phyloP scores from a whole-genome alignment of 2,113 vertebrate species.

The Harpagus bidentatus region DNA sequence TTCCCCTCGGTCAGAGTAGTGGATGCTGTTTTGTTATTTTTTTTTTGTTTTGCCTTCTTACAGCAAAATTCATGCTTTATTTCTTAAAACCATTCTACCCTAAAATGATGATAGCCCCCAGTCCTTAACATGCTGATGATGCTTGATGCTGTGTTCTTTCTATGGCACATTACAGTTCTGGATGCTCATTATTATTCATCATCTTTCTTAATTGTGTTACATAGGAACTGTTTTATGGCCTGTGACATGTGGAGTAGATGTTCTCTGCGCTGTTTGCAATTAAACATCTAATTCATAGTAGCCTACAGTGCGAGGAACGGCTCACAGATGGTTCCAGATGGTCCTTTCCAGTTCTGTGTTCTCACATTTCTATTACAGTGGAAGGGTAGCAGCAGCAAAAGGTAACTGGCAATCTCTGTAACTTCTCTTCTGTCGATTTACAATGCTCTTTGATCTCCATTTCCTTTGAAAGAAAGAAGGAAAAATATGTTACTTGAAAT shows the following conservation, averaged over 20 bases:
- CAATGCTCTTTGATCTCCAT: neutral
- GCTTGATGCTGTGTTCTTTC: neutral
- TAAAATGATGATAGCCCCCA: neutral
- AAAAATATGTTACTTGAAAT: neutral
- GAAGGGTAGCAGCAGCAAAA: slow-evolving; percentile 33
- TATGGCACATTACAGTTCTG: neutral
- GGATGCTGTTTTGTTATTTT: neutral
- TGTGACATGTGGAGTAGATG: slow-evolving; percentile 52
- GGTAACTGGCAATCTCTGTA: slow-evolving; percentile 8
- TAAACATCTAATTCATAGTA: slow-evolving; percentile 59
- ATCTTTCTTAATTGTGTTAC: slow-evolving; percentile 6
- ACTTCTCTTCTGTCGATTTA: neutral
- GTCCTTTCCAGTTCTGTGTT: slow-evolving; percentile 59
- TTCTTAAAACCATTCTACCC: neutral
- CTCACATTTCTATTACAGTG: slow-evolving; percentile 29
- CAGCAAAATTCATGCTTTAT: neutral
- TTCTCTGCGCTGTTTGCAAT: slow-evolving; percentile 50
- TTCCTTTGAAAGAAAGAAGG: neutral
- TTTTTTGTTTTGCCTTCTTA: neutral
- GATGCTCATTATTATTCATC: neutral
- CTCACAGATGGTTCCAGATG: slow-evolving; percentile 65
- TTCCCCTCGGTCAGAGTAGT: neutral
- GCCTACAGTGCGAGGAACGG: slow-evolving; percentile 5
- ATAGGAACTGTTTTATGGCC: slow-evolving; percentile 23
- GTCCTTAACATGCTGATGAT: neutral